These are phyloP conservation scores for Pelvicachromis taeniatus DNA, from an alignment of 2,113 vertebrate species.

Conservation along the genomic window DNA sequence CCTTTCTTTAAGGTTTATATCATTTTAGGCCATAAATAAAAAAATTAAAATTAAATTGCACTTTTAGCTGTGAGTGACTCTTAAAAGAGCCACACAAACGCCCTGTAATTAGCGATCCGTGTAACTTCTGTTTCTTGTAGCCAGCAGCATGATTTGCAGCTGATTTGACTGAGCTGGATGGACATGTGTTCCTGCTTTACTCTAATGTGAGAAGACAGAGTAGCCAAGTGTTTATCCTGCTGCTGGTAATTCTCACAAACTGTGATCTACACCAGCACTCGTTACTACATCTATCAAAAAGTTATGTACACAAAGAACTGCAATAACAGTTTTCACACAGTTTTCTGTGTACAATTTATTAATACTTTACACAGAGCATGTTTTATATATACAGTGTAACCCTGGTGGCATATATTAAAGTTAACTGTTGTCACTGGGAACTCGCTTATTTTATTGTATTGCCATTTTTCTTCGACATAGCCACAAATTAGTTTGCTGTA, in stretches of 20 bases:
- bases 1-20: neutral
- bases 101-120: neutral
- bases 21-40: neutral
- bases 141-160: neutral
- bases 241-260: conserved; percentile 18
- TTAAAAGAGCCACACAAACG: neutral
- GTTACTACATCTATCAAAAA: neutral
- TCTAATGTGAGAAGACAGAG: conserved; percentile 12
- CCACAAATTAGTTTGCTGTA: neutral
- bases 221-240: conserved; percentile 8
- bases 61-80: neutral
- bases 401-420: neutral
- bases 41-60: neutral
- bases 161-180: neutral
- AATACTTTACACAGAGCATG: neutral
- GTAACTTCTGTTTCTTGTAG: neutral
- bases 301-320: neutral
- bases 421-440: neutral
- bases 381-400: neutral
- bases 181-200: neutral
- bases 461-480: neutral
- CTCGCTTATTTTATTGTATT: neutral
- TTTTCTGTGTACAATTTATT: neutral
- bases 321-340: neutral
- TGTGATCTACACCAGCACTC: conserved; percentile 1